Conservation (phyloP, 2,888 invertebrate genomes). For the Pocota personata region DNA sequence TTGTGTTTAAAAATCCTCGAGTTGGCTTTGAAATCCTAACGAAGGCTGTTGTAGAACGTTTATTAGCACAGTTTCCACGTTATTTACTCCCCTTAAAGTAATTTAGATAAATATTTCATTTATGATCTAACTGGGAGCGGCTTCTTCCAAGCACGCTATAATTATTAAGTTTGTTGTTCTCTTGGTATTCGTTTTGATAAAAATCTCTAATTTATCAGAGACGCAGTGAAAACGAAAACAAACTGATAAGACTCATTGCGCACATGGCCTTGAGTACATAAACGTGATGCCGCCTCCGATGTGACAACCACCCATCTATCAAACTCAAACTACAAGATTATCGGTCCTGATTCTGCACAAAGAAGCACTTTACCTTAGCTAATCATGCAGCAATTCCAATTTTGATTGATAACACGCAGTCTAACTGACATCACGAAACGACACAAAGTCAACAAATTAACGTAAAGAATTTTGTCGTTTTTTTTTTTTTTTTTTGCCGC, state of each 20-base stretch:
- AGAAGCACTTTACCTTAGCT: not conserved
- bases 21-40: too few species aligned
- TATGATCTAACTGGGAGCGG: constrained; percentile 18
- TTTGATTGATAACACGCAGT: not conserved
- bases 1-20: not conserved
- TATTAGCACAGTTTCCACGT: not conserved
- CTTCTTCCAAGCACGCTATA: constrained; percentile 3
- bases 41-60: not conserved
- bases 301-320: constrained; percentile 4
- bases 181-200: constrained; percentile 12
- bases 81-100: not conserved
- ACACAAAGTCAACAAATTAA: not conserved
- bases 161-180: constrained; percentile 1
- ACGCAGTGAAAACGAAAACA: constrained; percentile 7
- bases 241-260: constrained; percentile 25
- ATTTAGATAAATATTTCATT: constrained; percentile 12
- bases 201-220: constrained; percentile 3
- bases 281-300: constrained; percentile 14
- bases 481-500: not conserved
- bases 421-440: not conserved
- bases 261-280: constrained; percentile 9
- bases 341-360: not conserved
- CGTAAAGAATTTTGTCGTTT: not conserved
- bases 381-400: not conserved
- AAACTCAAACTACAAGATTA: not conserved